Percentiles rank a stretch among this genome's conserved stretches.
phyloP scores from a whole-genome alignment of 2,888 invertebrate species.

The Chorisops tibialis region DNA sequence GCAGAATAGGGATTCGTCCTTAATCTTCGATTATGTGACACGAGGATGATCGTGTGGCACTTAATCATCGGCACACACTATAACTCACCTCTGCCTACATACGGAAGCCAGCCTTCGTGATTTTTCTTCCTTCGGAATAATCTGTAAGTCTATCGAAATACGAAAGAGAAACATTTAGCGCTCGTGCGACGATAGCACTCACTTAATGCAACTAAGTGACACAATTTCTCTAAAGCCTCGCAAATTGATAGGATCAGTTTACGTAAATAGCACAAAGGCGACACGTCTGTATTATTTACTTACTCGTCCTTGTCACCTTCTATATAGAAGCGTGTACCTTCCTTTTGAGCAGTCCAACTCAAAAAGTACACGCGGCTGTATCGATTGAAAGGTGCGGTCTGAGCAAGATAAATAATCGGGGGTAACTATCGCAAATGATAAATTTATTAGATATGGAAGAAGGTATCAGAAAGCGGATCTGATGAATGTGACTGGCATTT shows the following conservation, averaged over 20 bases:
- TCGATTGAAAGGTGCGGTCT: constrained; percentile 5
- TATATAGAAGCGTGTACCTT: too few species aligned
- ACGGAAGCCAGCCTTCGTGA: constrained; percentile 28
- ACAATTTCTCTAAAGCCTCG: constrained; percentile 30
- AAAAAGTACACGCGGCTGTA: too few species aligned
- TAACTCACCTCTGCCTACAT: constrained; percentile 2
- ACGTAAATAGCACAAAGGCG: constrained; percentile 29
- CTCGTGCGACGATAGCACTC: constrained; percentile 24
- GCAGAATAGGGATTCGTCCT: constrained; percentile 2
- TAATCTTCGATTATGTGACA: constrained; percentile 28
- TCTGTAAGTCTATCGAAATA: constrained; percentile 21
- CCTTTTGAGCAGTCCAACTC: too few species aligned
- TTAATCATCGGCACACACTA: constrained; percentile 23
- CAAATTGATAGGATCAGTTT: constrained; percentile 32
- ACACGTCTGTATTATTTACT: neutral
- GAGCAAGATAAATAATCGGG: constrained; percentile 13
- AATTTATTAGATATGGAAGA: neutral
- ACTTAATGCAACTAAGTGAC: constrained; percentile 32
- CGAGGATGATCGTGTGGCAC: constrained; percentile 28
- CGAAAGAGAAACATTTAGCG: constrained; percentile 22
- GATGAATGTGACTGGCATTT: too few species aligned
- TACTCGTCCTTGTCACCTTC: too few species aligned
- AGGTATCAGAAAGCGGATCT: neutral
- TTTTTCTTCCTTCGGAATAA: constrained; percentile 21
- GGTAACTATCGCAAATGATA: neutral